Evolutionary conservation across 2,113 vertebrate genomes (phyloP).

Genomic region (Seriola quinqueradiata): DNA sequence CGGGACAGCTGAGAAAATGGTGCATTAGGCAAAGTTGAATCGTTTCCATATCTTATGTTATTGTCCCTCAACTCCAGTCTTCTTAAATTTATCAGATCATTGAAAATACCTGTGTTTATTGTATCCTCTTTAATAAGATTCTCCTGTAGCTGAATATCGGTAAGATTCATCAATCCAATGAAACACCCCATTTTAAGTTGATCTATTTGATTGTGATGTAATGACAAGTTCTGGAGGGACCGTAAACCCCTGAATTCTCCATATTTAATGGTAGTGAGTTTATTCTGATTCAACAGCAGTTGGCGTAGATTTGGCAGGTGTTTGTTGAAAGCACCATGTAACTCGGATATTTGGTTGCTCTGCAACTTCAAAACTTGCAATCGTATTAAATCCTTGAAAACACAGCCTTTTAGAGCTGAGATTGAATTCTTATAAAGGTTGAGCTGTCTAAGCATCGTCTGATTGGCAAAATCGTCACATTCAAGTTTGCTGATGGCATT

Average conservation of each 20-base stretch:
- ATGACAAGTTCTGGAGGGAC: slow-evolving; percentile 60
- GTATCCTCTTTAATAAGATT: slow-evolving; percentile 54
- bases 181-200: slow-evolving; percentile 63
- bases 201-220: slow-evolving; percentile 74
- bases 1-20: slow-evolving; percentile 76
- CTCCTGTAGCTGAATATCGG: slow-evolving; percentile 31
- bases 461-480: slow-evolving; percentile 73
- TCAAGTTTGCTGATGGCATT: slow-evolving; percentile 72
- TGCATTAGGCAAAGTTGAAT: background rate
- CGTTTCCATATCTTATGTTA: background rate
- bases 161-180: slow-evolving; percentile 65
- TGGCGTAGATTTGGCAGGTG: slow-evolving; percentile 65
- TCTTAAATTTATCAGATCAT: slow-evolving; percentile 69
- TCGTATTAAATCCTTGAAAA: slow-evolving; percentile 71
- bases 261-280: slow-evolving; percentile 45
- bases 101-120: slow-evolving; percentile 46
- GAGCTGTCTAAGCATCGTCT: slow-evolving; percentile 66
- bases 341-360: slow-evolving; percentile 58
- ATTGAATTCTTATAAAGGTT: slow-evolving; percentile 73
- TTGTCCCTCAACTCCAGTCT: slow-evolving; percentile 75
- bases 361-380: slow-evolving; percentile 74
- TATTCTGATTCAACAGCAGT: slow-evolving; percentile 70
- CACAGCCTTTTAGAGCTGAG: slow-evolving; percentile 45
- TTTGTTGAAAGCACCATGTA: slow-evolving; percentile 64
- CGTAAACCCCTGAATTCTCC: slow-evolving; percentile 56